Evolutionary conservation across 1,140 invertebrate genomes (phyloP).

Genomic region (Radopholus similis): DNA sequence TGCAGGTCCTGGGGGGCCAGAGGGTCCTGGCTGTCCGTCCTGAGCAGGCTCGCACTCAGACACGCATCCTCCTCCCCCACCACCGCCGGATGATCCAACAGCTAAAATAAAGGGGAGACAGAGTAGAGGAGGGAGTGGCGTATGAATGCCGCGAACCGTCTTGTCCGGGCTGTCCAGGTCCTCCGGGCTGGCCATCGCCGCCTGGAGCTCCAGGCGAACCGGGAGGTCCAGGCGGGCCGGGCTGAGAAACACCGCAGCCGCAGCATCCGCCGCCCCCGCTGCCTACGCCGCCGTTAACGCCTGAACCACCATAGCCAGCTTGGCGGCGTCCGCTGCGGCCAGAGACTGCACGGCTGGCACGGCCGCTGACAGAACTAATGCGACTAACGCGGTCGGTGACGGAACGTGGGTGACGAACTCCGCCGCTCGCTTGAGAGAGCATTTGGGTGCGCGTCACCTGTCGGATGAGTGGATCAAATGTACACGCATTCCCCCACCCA

Average conservation of each 20-base stretch:
- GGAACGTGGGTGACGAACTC: conserved; percentile 15
- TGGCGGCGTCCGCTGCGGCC: too few species aligned
- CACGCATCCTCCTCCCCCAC: neutral
- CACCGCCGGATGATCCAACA: neutral
- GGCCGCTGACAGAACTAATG: too few species aligned
- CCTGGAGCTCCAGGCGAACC: conserved; percentile 37
- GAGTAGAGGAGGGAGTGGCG: neutral
- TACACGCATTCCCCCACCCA: conserved; percentile 43
- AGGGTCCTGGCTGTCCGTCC: conserved; percentile 17
- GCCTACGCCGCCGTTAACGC: neutral
- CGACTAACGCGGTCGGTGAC: too few species aligned
- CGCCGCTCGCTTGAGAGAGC: conserved; percentile 30
- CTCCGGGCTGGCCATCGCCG: conserved; percentile 17
- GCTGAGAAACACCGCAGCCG: conserved; percentile 35
- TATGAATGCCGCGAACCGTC: neutral
- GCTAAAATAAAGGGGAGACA: neutral
- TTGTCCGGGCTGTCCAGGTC: too few species aligned
- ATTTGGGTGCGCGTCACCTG: conserved; percentile 41
- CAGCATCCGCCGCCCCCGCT: conserved; percentile 25
- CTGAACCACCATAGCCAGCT: neutral
- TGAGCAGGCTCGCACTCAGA: conserved; percentile 5
- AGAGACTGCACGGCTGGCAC: too few species aligned
- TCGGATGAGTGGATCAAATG: too few species aligned
- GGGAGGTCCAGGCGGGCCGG: conserved; percentile 38
- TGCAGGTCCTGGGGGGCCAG: conserved; percentile 30